Evolutionary conservation across 1,140 invertebrate genomes (phyloP), one percentile per base, ranked within the genome.

Genomic region (Ectropis grisescens): DNA sequence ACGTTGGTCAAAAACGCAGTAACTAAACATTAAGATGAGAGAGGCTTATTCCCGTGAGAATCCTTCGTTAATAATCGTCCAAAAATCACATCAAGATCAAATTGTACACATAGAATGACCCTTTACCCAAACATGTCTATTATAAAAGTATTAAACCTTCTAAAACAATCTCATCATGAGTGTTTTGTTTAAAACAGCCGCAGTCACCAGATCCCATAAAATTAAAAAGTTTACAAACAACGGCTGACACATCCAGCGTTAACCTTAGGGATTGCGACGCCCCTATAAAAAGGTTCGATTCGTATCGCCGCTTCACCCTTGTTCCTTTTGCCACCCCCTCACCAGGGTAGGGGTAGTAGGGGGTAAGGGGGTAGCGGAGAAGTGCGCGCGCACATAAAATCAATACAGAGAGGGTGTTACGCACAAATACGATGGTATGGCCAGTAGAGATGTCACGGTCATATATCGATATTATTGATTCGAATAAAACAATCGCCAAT

Each of bases 361-460:
- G 24, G 6, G 24, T 26, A 10, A 39, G 30, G 49, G 24, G 6
- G 24, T 26, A 10, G 16, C 16, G 3, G 16, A 19, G 16, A 19
- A n/a, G 46, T 75, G 70, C 71, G 74, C 74, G 74, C 74, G 74
- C 74, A 74, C 32, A 62, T 55, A 75, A 79, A 79, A 79, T 75
- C 74, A 71, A 79, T 75, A 79, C 59, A 52, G 47, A 51, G 47
- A 52, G 41, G 47, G 59, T 50, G 65, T 58, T 61, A 74, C 65
- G 67, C 74, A 72, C 71, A 67, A 71, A 72, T 67, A 69, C 47
- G 45, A 43, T 40, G 43, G 42, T 33, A 38, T 35, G 41, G 50
- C 34, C 41, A 35, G 49, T 60, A 71, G 64, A 54, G 61, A 52
- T 68, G 66, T 67, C 58, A 65, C 37, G 56, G 62, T 56, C 59